Base-by-base conservation (phyloP, 2,797 vertebrate genomes). In the Myotis pilosus region DNA sequence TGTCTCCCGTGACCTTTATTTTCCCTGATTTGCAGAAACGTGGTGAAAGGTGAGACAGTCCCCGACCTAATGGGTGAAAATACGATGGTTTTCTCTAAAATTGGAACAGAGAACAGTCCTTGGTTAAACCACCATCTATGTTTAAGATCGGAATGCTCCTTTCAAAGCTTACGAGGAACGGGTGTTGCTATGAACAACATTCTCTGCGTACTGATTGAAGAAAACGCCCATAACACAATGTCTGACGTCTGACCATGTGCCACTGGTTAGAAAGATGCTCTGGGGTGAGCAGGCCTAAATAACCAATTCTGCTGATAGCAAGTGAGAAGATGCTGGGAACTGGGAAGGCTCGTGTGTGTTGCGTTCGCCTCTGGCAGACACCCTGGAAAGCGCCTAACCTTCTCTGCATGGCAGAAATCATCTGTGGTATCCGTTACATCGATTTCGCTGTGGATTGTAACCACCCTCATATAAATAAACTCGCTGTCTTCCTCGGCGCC, bases 1-100 rank as follows among this genome's bases (percentile, higher is more conserved):
- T 83, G 38, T 92, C 76, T 91, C 41, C 25, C 33, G 3, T 87
- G 83, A 87, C 89, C 87, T 96, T 96, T 92, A 60, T 62, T 81
- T 91, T 55, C 79, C 25, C 75, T 83, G 80, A 55, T 94, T 95
- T 53, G 30, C 41, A 62, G 75, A 87, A 81, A 81, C 36, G 66
- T 94, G 79, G n/a, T 80, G 92, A 94, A 78, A 83, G 72, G 76
- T 64, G 80, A 96, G 91, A 62, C 3, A 49, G 10, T 76, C 36
- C 33, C n/a, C 74, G 28, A 76, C 47, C 20, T 87, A 44, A 49
- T 62, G 23, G 28, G 60, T 57, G 28, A 76, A 82, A 88, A 74
- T 20, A 57, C 8, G 7, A 60, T 30, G 15, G 10, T 72, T 89
- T 94, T 80, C 83, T 87, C 36, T 68, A 81, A 95, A 96, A 91